Conservation (phyloP, 2,888 invertebrate species). For the Sabellastarte sp. region DNA sequence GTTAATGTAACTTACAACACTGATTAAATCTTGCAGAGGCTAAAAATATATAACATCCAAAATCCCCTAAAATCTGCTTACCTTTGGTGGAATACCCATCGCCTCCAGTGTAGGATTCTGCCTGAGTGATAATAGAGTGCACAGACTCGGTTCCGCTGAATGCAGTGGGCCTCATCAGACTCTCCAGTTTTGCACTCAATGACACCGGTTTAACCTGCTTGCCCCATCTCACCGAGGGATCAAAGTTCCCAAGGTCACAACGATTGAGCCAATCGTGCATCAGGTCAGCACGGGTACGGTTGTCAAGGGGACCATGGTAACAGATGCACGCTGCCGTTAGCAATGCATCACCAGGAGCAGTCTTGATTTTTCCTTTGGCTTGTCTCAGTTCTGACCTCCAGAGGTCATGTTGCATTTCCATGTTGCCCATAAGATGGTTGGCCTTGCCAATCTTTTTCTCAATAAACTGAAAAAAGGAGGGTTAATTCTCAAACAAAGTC, state of each 20-base stretch:
- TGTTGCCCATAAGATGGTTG: constrained; percentile 52
- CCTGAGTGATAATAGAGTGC: constrained; percentile 4
- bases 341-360: constrained; percentile 50
- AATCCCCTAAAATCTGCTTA: too few relatives aligned
- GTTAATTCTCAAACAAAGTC: too few relatives aligned
- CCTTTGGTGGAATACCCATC: neutral
- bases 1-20: neutral
- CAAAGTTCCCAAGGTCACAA: constrained; percentile 21
- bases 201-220: constrained; percentile 16
- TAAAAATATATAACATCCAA: too few relatives aligned
- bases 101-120: neutral
- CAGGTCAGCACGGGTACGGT: constrained; percentile 41
- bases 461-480: too few relatives aligned
- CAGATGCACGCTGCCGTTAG: constrained; percentile 50
- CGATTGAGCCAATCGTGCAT: constrained; percentile 47
- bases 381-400: constrained; percentile 51
- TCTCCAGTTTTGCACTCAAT: constrained; percentile 16
- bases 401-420: constrained; percentile 49
- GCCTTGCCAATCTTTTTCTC: constrained; percentile 49
- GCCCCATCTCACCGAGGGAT: constrained; percentile 7
- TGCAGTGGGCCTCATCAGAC: constrained; percentile 5
- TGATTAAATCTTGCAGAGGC: too few relatives aligned
- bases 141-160: constrained; percentile 15
- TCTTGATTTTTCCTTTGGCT: constrained; percentile 42
- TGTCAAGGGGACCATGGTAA: constrained; percentile 54